Evolutionary conservation across 53 echinoderm and acorn worm genomes (phyloP).

Genomic region (Zoroaster sp.): DNA sequence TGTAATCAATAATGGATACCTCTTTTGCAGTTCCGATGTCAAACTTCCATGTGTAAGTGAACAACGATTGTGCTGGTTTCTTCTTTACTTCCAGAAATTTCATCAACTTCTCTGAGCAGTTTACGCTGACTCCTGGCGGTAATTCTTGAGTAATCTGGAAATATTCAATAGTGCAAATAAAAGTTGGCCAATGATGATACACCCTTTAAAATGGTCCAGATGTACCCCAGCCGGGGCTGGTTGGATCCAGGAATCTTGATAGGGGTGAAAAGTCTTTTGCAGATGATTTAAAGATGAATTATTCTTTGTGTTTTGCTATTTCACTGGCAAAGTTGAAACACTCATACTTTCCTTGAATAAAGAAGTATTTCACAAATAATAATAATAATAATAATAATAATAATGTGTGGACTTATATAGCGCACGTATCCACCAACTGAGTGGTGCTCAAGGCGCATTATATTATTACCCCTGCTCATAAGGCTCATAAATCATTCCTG

Average conservation of each 20-base stretch:
- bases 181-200: background rate
- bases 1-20: background rate
- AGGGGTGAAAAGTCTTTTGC: background rate
- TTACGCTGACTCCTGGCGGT: constrained; percentile 32
- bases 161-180: background rate
- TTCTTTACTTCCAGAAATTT: constrained; percentile 2
- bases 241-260: no score
- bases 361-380: no score
- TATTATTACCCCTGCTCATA: no score
- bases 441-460: no score
- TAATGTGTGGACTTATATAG: no score
- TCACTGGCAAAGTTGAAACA: no score
- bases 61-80: background rate
- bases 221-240: background rate
- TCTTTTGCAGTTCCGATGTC: constrained; percentile 7
- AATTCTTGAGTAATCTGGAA: constrained; percentile 40
- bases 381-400: no score
- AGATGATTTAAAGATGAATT: background rate
- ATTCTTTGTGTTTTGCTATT: no score
- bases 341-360: no score
- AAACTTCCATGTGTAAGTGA: constrained; percentile 41
- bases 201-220: background rate
- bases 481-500: no score
- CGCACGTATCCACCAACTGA: no score
- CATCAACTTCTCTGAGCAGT: constrained; percentile 38